Evolutionary conservation across 2,113 vertebrate species (phyloP).

Genomic region (Ascaphus truei): DNA sequence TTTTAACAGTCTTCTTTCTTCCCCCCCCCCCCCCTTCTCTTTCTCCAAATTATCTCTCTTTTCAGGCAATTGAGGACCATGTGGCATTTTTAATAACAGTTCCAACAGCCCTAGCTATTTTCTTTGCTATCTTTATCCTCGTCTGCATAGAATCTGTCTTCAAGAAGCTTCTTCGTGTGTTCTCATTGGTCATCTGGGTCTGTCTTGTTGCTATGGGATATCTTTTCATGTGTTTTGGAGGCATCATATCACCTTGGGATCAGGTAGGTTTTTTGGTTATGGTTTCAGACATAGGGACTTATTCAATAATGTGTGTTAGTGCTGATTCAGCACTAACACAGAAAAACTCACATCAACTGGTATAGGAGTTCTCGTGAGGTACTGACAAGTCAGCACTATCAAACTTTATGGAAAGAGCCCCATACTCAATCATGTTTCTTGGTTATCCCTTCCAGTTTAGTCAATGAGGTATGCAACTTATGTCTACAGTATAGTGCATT

Average conservation of each 20-base stretch:
- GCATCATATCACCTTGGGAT: conserved; percentile 93
- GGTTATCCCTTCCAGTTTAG: too few relatives aligned
- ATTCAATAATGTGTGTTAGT: too few relatives aligned
- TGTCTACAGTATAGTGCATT: too few relatives aligned
- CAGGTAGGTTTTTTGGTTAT: conserved; percentile 73
- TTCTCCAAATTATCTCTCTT: conserved; percentile 38
- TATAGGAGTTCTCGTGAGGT: too few relatives aligned
- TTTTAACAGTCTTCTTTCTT: conserved; percentile 39
- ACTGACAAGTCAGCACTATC: too few relatives aligned
- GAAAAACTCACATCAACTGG: too few relatives aligned
- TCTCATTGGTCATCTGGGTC: conserved; percentile 91
- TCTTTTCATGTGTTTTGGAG: conserved; percentile 95
- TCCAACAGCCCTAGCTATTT: conserved; percentile 90
- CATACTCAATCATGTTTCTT: too few relatives aligned
- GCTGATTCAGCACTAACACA: too few relatives aligned
- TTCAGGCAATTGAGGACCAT: conserved; percentile 87
- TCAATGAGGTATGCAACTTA: too few relatives aligned
- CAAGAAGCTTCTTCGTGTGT: conserved; percentile 89
- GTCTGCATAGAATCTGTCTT: conserved; percentile 94
- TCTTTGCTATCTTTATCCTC: conserved; percentile 92
- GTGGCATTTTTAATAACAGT: conserved; percentile 94
- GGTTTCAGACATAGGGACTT: too few relatives aligned
- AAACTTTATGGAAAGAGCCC: too few relatives aligned
- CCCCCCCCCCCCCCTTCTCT: too few relatives aligned
- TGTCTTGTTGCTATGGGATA: conserved; percentile 95